Percentiles rank a stretch among this genome's conserved stretches.
phyloP scores from a whole-genome alignment of 2,888 invertebrate genomes.

The Protonemura montana region DNA sequence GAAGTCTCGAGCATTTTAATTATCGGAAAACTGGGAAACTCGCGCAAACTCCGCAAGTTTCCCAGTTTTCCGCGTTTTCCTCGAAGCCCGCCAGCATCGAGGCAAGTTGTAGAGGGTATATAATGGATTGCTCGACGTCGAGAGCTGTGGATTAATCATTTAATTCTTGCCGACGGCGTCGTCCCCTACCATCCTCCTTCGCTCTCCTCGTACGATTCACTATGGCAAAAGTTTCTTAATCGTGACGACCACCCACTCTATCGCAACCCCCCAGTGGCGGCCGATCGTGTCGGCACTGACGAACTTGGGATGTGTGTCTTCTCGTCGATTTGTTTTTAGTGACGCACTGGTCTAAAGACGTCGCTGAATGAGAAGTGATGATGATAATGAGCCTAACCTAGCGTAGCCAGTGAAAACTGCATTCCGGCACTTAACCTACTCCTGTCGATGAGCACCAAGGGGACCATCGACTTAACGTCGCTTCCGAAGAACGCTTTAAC shows the following conservation, averaged over 20 bases:
- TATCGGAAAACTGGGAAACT: not conserved
- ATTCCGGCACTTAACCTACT: too few relatives aligned
- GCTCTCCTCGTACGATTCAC: not conserved
- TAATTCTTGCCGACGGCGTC: conserved; percentile 1
- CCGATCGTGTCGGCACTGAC: not conserved
- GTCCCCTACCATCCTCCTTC: not conserved
- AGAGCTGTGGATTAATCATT: not conserved
- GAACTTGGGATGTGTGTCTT: not conserved
- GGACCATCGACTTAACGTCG: too few relatives aligned
- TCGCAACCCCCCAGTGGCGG: not conserved
- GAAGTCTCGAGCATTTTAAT: not conserved
- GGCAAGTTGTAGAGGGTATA: not conserved
- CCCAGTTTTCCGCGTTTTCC: not conserved
- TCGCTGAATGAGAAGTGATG: too few relatives aligned
- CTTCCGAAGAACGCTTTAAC: too few relatives aligned
- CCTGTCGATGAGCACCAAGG: too few relatives aligned
- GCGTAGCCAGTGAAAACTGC: too few relatives aligned
- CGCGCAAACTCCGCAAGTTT: not conserved
- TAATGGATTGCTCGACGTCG: not conserved
- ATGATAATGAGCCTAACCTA: too few relatives aligned
- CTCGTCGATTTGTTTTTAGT: too few relatives aligned
- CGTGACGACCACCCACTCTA: not conserved
- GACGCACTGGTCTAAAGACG: too few relatives aligned
- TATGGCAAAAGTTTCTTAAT: not conserved
- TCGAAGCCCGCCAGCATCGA: not conserved